A percentile compares a stretch with the other conserved stretches of the same genome.
Conservation (phyloP, 64 coral and sea anemone species). For the Stichodactyla mertensii region DNA sequence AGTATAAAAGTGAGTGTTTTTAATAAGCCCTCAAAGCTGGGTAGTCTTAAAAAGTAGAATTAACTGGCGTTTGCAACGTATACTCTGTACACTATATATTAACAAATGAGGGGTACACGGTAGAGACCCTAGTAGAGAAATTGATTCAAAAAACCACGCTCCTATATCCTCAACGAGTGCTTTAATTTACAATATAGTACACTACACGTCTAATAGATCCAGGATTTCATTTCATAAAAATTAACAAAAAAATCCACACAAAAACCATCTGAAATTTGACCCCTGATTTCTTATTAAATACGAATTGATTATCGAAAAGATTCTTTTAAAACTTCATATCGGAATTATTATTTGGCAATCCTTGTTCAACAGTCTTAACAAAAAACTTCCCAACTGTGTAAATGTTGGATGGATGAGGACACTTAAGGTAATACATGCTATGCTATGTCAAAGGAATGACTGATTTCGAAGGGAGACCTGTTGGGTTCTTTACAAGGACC, state of each 20-base stretch:
- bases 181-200: constrained; percentile 13
- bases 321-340: neutral
- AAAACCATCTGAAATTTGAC: neutral
- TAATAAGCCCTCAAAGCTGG: constrained; percentile 16
- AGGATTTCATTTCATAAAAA: neutral
- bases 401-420: neutral
- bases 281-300: neutral
- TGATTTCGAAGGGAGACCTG: too few species aligned
- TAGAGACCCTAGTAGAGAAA: neutral
- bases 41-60: constrained; percentile 15
- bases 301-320: constrained; percentile 6
- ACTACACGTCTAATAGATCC: neutral
- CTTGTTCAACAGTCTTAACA: neutral
- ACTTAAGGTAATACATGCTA: neutral
- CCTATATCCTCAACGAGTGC: neutral
- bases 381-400: neutral
- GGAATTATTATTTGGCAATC: neutral
- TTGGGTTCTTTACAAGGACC: neutral
- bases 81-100: constrained; percentile 11
- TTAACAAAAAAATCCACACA: neutral
- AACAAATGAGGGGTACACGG: constrained; percentile 6
- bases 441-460: neutral
- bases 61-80: constrained; percentile 6
- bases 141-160: neutral
- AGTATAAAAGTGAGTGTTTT: constrained; percentile 15